phyloP scores from a whole-genome alignment of 2,113 vertebrate species.

The Oryctolagus cuniculus region mOryCun1.1 NC_091453.1:76764501-76765000 shows the following conservation, averaged over 20 bases:
- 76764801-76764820: background rate
- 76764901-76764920: background rate
- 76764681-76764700: background rate
- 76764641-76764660: background rate
- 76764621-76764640: conserved; percentile 6
- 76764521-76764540: conserved; percentile 53
- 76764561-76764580: background rate
- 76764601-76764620: background rate
- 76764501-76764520: conserved; percentile 48
- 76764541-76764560: background rate
- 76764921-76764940: background rate
- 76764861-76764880: background rate
- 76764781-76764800: background rate
- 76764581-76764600: no score
- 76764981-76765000: background rate
- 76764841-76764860: conserved; percentile 4
- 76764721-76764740: background rate
- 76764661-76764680: background rate
- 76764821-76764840: conserved; percentile 1
- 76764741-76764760: background rate
- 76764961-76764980: background rate
- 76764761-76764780: background rate
- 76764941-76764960: background rate
- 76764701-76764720: background rate
- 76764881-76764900: conserved; percentile 39